Percentiles rank a stretch among this genome's conserved stretches.
Evolutionary conservation across 2,888 invertebrate species (phyloP).

Genomic region (Drosophila buzzatii): DNA sequence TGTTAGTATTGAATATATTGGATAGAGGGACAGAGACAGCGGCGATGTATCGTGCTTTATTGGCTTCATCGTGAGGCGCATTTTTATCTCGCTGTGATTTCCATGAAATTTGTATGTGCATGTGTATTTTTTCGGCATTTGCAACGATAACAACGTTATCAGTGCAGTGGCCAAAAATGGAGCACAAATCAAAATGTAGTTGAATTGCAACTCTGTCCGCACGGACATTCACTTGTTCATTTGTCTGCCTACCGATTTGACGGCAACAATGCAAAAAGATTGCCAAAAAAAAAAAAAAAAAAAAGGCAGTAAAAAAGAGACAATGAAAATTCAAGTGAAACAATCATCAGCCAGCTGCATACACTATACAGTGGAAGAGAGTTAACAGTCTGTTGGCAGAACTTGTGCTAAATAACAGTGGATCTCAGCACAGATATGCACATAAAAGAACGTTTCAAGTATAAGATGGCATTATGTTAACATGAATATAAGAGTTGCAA

Average conservation of each 20-base stretch:
- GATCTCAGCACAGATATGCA: too few relatives aligned
- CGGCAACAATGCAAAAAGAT: slow-evolving; percentile 31
- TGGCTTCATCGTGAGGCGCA: slow-evolving; percentile 26
- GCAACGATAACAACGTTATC: slow-evolving; percentile 63
- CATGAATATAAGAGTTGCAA: not conserved
- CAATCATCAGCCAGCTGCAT: not conserved
- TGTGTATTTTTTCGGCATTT: slow-evolving; percentile 1
- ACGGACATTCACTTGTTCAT: slow-evolving; percentile 43
- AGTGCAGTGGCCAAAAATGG: slow-evolving; percentile 53
- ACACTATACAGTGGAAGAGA: not conserved
- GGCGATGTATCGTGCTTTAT: slow-evolving; percentile 2
- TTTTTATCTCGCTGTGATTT: slow-evolving; percentile 25
- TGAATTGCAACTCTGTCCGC: slow-evolving; percentile 35
- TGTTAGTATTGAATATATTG: slow-evolving; percentile 6
- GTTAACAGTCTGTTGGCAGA: not conserved
- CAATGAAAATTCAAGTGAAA: not conserved
- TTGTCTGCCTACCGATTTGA: slow-evolving; percentile 56
- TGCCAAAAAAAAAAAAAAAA: slow-evolving; percentile 11
- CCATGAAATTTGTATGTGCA: not conserved
- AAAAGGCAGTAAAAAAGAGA: not conserved
- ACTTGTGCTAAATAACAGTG: not conserved
- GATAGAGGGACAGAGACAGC: not conserved
- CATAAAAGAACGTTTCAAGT: not conserved
- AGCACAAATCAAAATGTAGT: slow-evolving; percentile 68
- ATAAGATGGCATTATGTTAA: not conserved